Conservation (phyloP, 2,797 vertebrate genomes). For the Pseudochromis fuscus region DNA sequence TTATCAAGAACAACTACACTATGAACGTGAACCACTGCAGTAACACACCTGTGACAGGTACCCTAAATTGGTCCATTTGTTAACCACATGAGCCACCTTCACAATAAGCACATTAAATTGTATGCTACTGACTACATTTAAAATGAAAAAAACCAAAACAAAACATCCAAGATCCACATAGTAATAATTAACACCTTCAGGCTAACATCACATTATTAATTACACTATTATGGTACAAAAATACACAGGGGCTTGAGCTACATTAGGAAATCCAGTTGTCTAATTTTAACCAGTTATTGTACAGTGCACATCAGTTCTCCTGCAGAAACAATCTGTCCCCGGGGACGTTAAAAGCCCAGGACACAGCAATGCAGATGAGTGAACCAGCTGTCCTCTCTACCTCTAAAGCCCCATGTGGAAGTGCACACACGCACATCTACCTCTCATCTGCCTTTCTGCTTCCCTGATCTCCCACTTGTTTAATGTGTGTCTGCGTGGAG, state of each 20-base stretch:
- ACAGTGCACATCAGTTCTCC: slow-evolving; percentile 22
- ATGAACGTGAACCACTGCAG: too few species aligned
- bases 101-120: too few species aligned
- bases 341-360: slow-evolving; percentile 47
- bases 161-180: slow-evolving; percentile 6
- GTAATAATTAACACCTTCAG: slow-evolving; percentile 12
- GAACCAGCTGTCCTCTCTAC: slow-evolving; percentile 75
- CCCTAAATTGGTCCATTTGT: too few species aligned
- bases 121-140: slow-evolving; percentile 1
- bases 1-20: too few species aligned
- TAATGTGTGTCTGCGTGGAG: slow-evolving; percentile 66
- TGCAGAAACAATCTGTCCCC: slow-evolving; percentile 48
- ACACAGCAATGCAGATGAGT: slow-evolving; percentile 68
- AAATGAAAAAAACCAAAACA: too few species aligned
- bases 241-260: slow-evolving; percentile 24
- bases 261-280: slow-evolving; percentile 9
- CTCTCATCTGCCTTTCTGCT: slow-evolving; percentile 65
- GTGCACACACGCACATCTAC: slow-evolving; percentile 56
- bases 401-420: slow-evolving; percentile 62
- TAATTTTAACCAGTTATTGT: slow-evolving; percentile 51
- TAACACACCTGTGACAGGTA: too few species aligned
- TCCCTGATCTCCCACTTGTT: slow-evolving; percentile 67
- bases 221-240: slow-evolving; percentile 19
- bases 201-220: slow-evolving; percentile 20
- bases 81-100: not conserved